Evolutionary conservation across 2,888 invertebrate genomes (phyloP), one percentile per base, ranked within the genome.

Genomic region (Carterocephalus palaemon): DNA sequence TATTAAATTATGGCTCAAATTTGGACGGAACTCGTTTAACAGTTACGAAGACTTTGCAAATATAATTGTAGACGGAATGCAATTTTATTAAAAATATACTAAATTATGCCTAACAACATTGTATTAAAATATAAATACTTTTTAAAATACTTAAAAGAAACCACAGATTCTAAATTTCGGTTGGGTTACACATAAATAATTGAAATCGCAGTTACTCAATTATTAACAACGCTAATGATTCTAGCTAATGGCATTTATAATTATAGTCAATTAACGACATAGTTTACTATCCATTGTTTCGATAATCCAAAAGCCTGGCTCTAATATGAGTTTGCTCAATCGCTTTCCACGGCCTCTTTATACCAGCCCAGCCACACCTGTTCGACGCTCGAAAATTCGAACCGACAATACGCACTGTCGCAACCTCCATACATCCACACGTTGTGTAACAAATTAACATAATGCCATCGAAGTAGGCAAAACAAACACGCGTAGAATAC

Each of bases 21-120:
- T 46, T 47, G 52, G 52, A 52, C 52, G 52, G 52, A 52, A 23
- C 28, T 20, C 19, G 41, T 20, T 45, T 40, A 38, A 46, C 42
- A 45, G 40, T 46, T 45, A 45, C 40, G 37, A 41, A 49, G 10
- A 19, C 19, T 33, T 23, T 13, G 29, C 1, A 45, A 31, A 31
- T 4, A 19, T 19, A 12, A 3, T n/a, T 8, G 22, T 37, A 45
- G 45, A 45, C 45, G 45, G 45, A 45, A 45, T 45, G 37, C 15
- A n/a, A n/a, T n/a, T n/a, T n/a, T n/a, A n/a, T n/a, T n/a, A n/a
- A n/a, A n/a, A n/a, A n/a, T n/a, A n/a, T n/a, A n/a, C n/a, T n/a
- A n/a, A n/a, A n/a, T n/a, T n/a, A n/a, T n/a, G n/a, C n/a, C n/a
- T n/a, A n/a, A n/a, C n/a, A n/a, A n/a, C n/a, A 19, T 19, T 38